These are phyloP conservation scores for Bradysia coprophila DNA, from an alignment of 1,140 invertebrate species.

Conservation along the genomic window DNA sequence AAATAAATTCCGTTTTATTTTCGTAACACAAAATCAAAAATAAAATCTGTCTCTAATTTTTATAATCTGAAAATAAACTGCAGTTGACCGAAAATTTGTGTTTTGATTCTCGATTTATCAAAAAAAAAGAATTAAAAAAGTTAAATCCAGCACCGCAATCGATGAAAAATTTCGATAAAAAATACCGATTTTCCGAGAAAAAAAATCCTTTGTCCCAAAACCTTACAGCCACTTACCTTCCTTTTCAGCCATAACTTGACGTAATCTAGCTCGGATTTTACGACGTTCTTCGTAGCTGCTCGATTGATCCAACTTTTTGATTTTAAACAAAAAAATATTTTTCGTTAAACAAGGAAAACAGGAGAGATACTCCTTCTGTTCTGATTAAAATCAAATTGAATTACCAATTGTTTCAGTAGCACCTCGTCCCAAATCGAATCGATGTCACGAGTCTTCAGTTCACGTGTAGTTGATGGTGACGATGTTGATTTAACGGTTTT, in stretches of 20 bases:
- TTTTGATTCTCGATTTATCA: slow-evolving; percentile 1
- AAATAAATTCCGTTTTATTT: not conserved
- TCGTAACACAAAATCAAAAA: too few relatives aligned
- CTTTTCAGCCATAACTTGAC: slow-evolving; percentile 55
- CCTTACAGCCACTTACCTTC: too few relatives aligned
- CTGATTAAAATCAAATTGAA: too few relatives aligned
- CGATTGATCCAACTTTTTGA: slow-evolving; percentile 58
- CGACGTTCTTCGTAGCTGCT: slow-evolving; percentile 72
- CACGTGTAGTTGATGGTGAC: slow-evolving; percentile 23
- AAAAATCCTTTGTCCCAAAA: too few relatives aligned
- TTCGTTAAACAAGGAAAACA: too few relatives aligned
- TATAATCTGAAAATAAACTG: not conserved
- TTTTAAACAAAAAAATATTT: not conserved
- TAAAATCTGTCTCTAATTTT: not conserved
- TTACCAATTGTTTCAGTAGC: slow-evolving; percentile 47
- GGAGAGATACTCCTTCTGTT: too few relatives aligned
- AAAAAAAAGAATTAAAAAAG: not conserved
- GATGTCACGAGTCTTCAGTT: slow-evolving; percentile 40
- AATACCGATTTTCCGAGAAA: slow-evolving; percentile 5
- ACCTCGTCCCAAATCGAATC: slow-evolving; percentile 55
- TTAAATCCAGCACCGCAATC: not conserved
- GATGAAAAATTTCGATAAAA: not conserved
- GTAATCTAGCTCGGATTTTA: slow-evolving; percentile 55
- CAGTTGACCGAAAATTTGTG: not conserved
- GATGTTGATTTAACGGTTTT: too few relatives aligned